phyloP scores from a whole-genome alignment of 2,113 vertebrate species.

The Martes martes region DNA sequence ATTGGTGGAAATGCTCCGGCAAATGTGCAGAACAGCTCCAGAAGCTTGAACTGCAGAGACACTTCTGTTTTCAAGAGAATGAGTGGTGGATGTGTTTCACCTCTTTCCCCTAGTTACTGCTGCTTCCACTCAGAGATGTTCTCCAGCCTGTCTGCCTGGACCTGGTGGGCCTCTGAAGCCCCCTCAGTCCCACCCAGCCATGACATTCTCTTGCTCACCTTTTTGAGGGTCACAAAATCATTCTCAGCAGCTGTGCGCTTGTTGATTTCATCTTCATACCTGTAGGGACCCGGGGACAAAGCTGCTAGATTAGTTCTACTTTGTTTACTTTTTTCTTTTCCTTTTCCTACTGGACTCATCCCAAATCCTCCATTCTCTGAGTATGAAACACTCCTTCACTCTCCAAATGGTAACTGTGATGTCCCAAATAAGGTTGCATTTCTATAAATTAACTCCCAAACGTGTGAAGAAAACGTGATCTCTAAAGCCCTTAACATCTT shows the following conservation, averaged over 20 bases:
- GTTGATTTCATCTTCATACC: slow-evolving; percentile 92
- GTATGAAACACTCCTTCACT: not conserved
- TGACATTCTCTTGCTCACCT: slow-evolving; percentile 77
- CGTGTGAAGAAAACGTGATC: not conserved
- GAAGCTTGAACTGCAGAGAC: not conserved
- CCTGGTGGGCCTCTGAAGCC: not conserved
- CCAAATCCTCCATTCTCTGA: not conserved
- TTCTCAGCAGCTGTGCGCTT: slow-evolving; percentile 87
- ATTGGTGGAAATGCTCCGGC: not conserved
- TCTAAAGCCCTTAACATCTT: not conserved
- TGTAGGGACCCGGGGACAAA: slow-evolving; percentile 53
- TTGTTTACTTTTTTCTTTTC: not conserved
- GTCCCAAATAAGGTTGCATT: not conserved
- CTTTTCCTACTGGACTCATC: not conserved
- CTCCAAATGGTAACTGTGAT: not conserved
- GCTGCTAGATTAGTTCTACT: not conserved
- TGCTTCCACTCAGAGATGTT: not conserved
- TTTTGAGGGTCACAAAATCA: slow-evolving; percentile 91
- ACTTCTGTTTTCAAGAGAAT: not conserved
- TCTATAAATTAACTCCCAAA: not conserved
- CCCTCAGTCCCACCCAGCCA: too few relatives aligned
- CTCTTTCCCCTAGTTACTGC: not conserved
- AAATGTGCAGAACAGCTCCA: not conserved
- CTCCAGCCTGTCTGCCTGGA: not conserved
- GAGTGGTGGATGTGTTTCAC: accelerated